A percentile compares a stretch with the other conserved stretches of the same genome.
Evolutionary conservation across 2,888 invertebrate species (phyloP).

Genomic region (Xestia c-nigrum): DNA sequence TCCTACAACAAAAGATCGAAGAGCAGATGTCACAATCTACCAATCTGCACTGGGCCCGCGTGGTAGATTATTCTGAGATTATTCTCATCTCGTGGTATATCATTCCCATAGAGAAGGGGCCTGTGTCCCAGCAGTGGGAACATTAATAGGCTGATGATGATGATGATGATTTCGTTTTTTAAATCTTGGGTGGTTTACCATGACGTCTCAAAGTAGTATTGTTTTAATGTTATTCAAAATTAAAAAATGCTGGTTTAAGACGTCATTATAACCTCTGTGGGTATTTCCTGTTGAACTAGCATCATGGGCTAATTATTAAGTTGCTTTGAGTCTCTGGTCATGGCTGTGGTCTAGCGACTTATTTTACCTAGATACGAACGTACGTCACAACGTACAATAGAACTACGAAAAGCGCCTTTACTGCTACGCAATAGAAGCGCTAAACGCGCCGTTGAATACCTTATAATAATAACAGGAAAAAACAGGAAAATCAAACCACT

Average conservation of each 20-base stretch:
- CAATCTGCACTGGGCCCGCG: no score
- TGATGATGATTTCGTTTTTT: no score
- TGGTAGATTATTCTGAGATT: no score
- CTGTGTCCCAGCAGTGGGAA: no score
- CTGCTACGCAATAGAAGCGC: neutral
- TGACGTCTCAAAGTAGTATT: neutral
- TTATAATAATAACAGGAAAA: neutral
- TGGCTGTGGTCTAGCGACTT: neutral
- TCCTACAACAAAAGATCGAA: no score
- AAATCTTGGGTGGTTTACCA: no score
- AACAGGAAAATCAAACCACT: neutral
- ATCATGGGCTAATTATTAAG: neutral
- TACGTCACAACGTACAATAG: neutral
- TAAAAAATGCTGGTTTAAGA: neutral
- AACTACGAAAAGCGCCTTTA: neutral
- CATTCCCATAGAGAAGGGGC: no score
- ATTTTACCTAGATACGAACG: neutral
- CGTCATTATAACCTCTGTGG: neutral
- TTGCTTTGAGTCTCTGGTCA: neutral
- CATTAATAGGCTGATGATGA: no score
- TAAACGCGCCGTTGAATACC: neutral
- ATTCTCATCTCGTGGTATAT: no score
- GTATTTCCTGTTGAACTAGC: neutral
- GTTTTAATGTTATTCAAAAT: neutral
- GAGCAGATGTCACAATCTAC: no score